Evolutionary conservation across 2,888 invertebrate species (phyloP), one percentile per base, ranked within the genome.

Genomic region (Synanthedon andrenaeformis): DNA sequence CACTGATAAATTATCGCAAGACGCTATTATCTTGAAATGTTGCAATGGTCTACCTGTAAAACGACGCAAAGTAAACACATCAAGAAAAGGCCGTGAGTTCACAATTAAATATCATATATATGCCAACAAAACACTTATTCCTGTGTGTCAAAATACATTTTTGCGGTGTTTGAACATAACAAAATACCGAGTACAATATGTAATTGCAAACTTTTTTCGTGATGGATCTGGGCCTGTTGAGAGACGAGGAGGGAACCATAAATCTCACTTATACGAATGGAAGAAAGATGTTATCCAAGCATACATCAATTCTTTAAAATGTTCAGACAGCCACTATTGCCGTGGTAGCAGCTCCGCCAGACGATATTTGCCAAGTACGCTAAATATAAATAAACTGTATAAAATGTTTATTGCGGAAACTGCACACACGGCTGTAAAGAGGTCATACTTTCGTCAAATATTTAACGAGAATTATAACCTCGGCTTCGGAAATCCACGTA

Each of bases 391-490:
- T n/a, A 58, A 57, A 52, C 51, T 62, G 52, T 53, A 52, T 41
- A 54, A 41, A 13, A 51, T 53, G 42, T 59, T n/a, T 4, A 42
- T 51, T 41, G n/a, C 10, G 12, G 51, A 51, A 45, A 55, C 45
- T 41, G 52, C 51, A 49, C 11, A 55, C 41, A 45, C 41, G 19
- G 17, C 50, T 41, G 59, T 58, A 41, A 54, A 57, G 51, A 11
- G 48, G 48, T 51, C 53, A 13, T 62, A 48, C 52, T 61, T 61
- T 49, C 41, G 56, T 8, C 51, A 45, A 14, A 53, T 58, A 42
- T 63, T 62, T 51, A 55, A 52, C 11, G 55, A 8, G n/a, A 51
- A 54, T 19, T 62, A 55, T 54, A 60, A 58, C 42, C 28, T 63
- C n/a, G 57, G 59, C 23, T 62, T 63, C 55, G 57, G 57, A 41